These are phyloP conservation scores for Campaea margaritaria DNA, from an alignment of 2,888 invertebrate species.

Conservation along the genomic window DNA sequence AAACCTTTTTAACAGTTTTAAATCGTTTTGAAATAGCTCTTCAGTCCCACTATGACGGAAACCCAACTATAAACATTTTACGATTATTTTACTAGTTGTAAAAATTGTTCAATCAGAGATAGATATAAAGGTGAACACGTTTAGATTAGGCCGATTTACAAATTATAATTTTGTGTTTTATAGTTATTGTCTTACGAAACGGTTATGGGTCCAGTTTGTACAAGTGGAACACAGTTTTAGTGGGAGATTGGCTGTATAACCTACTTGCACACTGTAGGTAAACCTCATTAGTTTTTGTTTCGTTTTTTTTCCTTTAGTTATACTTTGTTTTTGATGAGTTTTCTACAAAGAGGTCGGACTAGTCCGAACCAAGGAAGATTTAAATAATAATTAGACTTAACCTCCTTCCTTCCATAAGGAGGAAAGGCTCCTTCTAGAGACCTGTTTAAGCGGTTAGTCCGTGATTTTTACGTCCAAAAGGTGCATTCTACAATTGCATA, in stretches of 20 bases:
- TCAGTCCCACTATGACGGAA: constrained; percentile 21
- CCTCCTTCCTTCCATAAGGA: too few species aligned
- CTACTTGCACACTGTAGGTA: neutral
- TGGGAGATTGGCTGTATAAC: neutral
- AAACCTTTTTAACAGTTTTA: constrained; percentile 9
- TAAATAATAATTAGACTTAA: too few species aligned
- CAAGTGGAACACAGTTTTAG: constrained; percentile 11
- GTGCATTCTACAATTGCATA: too few species aligned
- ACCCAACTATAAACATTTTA: constrained; percentile 24
- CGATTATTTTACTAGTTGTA: constrained; percentile 28
- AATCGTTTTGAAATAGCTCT: constrained; percentile 20
- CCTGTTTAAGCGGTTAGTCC: too few species aligned
- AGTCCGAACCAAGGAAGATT: too few species aligned
- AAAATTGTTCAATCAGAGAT: constrained; percentile 23
- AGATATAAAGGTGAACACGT: constrained; percentile 14
- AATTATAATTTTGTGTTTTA: constrained; percentile 24
- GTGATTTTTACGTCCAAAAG: too few species aligned
- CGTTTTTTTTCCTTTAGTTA: neutral
- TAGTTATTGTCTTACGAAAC: constrained; percentile 14
- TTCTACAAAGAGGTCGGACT: too few species aligned
- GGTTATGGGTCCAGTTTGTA: constrained; percentile 11
- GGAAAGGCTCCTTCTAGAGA: too few species aligned
- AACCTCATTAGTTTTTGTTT: too few species aligned
- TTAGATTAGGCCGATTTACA: constrained; percentile 14
- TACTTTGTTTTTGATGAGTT: too few species aligned